These are phyloP conservation scores for Kradibia gibbosae DNA, from an alignment of 1,140 invertebrate genomes.

Conservation along the genomic window DNA sequence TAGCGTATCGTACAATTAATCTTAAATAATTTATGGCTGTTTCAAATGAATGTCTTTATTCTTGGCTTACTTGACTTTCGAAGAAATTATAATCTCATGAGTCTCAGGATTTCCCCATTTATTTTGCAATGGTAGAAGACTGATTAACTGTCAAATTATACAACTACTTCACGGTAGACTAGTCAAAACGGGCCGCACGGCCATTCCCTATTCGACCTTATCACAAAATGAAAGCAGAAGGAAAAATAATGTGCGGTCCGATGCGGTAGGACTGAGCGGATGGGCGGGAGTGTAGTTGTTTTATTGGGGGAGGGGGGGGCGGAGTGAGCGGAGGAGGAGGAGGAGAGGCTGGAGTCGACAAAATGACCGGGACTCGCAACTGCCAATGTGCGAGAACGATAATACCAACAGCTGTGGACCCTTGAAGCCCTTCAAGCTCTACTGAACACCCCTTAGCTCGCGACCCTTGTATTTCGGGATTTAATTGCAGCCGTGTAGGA, in stretches of 20 bases:
- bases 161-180: conserved; percentile 21
- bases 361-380: conserved; percentile 32
- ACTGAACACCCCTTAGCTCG: conserved; percentile 56
- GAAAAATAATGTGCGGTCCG: too few relatives aligned
- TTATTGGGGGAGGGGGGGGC: not conserved
- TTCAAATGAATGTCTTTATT: conserved; percentile 43
- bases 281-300: not conserved
- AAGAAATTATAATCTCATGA: conserved; percentile 38
- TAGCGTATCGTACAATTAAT: conserved; percentile 1
- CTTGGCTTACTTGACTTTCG: conserved; percentile 34
- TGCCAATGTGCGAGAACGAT: conserved; percentile 51
- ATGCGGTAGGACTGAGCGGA: too few relatives aligned
- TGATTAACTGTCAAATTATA: conserved; percentile 35
- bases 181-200: not conserved
- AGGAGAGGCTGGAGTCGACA: not conserved
- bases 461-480: conserved; percentile 62
- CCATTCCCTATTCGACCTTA: conserved; percentile 25
- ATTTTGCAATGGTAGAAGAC: not conserved
- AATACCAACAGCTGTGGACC: conserved; percentile 61
- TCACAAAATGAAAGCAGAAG: not conserved
- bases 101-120: conserved; percentile 10
- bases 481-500: conserved; percentile 60
- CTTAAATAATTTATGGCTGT: conserved; percentile 35
- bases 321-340: not conserved
- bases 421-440: conserved; percentile 54